Evolutionary conservation across 2,888 invertebrate genomes (phyloP), one percentile per base, ranked within the genome.

Genomic region (Phymatocera aterrima): DNA sequence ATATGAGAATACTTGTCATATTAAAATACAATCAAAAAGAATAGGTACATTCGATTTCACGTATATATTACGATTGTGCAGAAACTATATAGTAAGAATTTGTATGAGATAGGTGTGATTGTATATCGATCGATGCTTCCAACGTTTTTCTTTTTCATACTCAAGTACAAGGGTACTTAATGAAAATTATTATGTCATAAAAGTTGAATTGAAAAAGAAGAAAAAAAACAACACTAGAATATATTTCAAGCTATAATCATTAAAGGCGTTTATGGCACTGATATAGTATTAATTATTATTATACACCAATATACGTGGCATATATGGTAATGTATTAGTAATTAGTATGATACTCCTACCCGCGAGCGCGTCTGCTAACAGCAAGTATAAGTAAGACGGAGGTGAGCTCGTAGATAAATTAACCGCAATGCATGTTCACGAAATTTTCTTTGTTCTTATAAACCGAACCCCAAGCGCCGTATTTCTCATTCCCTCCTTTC

Each of bases 371-470:
- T 72, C 48, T 34, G 72, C n/a, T 18, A 51, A 21, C 31, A 51
- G 28, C 31, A 31, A 28, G 10, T 24, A 48, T 51, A 18, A 24
- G 75, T 75, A 24, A 15, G 24, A 60, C 57, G 75, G 37, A 24
- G 75, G 75, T 57, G 75, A 72, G 40, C 24, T 8, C 24, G 21
- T 15, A 4, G 34, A 37, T 28, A 0, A 31, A 40, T 91, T 90
- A 94, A 89, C 93, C 94, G 88, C 92, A 91, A 90, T 96, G 96
- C 94, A 96, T 94, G 84, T 94, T 93, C 80, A 93, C 91, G 89
- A 96, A 96, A 87, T 94, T 92, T 84, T 95, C 92, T 90, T 94
- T 95, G 92, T 95, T 94, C 91, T 96, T 95, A 91, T 93, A 96
- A 80, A 94, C 91, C 46, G 95, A 91, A 80, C 96, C 96, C 95